Percentiles rank a stretch among this genome's conserved stretches.
Conservation (phyloP, 2,888 invertebrate species). For the Hypena proboscidalis region DNA sequence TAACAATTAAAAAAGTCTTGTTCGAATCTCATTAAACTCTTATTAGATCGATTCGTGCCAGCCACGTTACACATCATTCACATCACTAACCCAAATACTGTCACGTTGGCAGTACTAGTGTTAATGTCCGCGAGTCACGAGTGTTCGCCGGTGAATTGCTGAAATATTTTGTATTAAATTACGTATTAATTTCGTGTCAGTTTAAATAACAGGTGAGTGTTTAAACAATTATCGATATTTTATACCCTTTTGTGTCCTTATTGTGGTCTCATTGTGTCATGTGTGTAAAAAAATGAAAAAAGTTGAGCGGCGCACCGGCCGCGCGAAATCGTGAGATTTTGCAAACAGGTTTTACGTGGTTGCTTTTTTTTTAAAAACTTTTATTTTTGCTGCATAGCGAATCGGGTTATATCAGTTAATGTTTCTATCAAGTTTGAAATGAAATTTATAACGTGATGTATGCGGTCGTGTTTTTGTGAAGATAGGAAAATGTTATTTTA, state of each 20-base stretch:
- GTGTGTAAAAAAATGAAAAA: conserved; percentile 48
- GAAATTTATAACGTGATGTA: too few relatives aligned
- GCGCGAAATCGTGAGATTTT: conserved; percentile 72
- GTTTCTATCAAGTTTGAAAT: conserved; percentile 19
- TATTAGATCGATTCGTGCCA: too few relatives aligned
- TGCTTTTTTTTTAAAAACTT: conserved; percentile 58
- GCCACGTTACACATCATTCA: too few relatives aligned
- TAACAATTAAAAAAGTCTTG: too few relatives aligned
- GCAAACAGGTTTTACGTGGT: conserved; percentile 67
- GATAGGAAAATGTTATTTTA: too few relatives aligned
- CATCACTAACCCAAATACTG: conserved; percentile 23
- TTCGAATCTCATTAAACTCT: too few relatives aligned
- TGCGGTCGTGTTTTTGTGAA: too few relatives aligned
- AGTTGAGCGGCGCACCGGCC: conserved; percentile 49
- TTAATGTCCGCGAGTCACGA: conserved; percentile 81
- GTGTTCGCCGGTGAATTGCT: conserved; percentile 56
- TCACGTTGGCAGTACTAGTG: conserved; percentile 71
- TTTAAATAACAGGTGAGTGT: conserved; percentile 40
- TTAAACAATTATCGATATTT: conserved; percentile 51
- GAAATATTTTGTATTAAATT: conserved; percentile 41
- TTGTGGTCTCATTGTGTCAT: conserved; percentile 17
- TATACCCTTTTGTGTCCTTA: conserved; percentile 37
- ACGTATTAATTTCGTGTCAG: conserved; percentile 36
- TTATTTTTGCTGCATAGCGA: conserved; percentile 53
- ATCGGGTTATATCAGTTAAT: conserved; percentile 39